These are phyloP conservation scores for Octodon degus DNA, from an alignment of 2,113 vertebrate genomes.

Conservation along the genomic window DNA sequence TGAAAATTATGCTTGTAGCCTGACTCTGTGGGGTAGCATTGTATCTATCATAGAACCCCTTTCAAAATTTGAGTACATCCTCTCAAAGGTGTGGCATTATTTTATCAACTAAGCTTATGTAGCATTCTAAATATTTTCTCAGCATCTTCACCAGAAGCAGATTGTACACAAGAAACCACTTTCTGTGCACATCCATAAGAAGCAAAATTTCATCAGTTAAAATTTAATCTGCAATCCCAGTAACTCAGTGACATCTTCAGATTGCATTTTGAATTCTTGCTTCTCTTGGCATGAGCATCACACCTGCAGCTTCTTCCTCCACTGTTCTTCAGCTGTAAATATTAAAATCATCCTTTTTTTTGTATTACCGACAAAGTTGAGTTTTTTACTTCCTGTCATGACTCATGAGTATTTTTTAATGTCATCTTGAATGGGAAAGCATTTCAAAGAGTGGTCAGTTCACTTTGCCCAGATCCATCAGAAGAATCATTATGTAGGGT, in stretches of 20 bases:
- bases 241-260: background rate
- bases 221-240: background rate
- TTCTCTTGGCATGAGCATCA: background rate
- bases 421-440: no score
- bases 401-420: background rate
- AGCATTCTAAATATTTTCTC: background rate
- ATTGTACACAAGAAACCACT: background rate
- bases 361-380: background rate
- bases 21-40: background rate
- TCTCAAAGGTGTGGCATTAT: background rate
- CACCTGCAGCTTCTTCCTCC: background rate
- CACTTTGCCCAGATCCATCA: background rate
- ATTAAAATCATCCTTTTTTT: background rate
- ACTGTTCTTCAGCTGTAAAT: background rate
- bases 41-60: no score
- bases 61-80: background rate
- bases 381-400: background rate
- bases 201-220: background rate
- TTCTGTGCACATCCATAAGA: background rate
- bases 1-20: background rate
- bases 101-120: background rate
- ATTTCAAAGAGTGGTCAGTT: background rate
- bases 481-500: background rate
- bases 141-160: background rate
- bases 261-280: background rate